Evolutionary conservation across 2,888 invertebrate species (phyloP), one percentile per base, ranked within the genome.

Genomic region (Nipponacmea schrenckii): DNA sequence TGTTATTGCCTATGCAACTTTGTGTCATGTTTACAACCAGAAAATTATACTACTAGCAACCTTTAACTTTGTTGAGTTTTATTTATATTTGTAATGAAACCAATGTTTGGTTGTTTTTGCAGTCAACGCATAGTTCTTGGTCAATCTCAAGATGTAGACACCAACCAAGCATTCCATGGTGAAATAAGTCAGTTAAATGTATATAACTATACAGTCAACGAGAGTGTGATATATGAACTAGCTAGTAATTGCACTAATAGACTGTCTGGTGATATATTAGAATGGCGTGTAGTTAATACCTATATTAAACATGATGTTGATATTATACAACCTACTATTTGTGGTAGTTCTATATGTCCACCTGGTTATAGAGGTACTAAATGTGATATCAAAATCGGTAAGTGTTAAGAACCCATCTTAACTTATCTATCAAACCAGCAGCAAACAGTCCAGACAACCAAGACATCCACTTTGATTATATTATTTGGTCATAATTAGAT

Each of bases 291-390:
- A 64, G 81, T 83, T 69, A 78, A 78, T 2, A 62, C 73, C n/a
- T 79, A 79, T 70, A 31, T 77, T n/a, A 46, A 48, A 14, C 72
- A 74, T 20, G 74, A 75, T 27, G 75, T 81, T 15, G 48, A 73
- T 50, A 68, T 77, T 50, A 64, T 74, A 12, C 46, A 67, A 26
- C 84, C 84, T 12, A 77, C 83, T 50, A 56, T 77, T 14, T 85
- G 85, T 77, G 81, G 82, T 0, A 66, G 65, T 14, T 68, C 74
- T 88, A 91, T 92, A 73, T 97, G 97, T 90, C 92, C 92, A 67
- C 87, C 92, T 26, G 96, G 93, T 7, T 88, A 81, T 90, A 96
- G 95, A 69, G 96, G 96, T 0, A 95, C 95, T 89, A 95, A 96
- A 90, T 97, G 97, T 74, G 76, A 80, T 62, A 69, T 73, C 88